Base-by-base conservation (phyloP, 2,113 vertebrate species). In the Brachypodius melanocephalos region DNA sequence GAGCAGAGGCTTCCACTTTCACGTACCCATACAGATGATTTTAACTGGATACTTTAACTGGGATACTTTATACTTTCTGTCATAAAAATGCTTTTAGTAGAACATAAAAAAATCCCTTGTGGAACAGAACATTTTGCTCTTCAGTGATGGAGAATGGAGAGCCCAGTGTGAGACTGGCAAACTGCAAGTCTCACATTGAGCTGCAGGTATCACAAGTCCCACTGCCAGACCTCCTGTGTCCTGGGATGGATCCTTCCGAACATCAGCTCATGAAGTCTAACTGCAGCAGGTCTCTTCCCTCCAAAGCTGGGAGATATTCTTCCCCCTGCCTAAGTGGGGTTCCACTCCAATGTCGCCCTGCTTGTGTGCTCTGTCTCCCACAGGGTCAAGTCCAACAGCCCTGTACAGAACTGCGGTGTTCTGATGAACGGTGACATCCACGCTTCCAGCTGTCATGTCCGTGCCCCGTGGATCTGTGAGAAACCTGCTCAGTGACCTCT, bases 401-500 rank as follows among this genome's bases (percentile, higher is more conserved):
- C 1, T 5, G 46, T 8, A 17, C 82, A 77, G 58, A 61, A 20
- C 4, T 55, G 52, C 0, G 8, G 13, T 0, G 4, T 15, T 55
- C 65, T 86, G 51, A 2, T 26, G 57, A 1, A 17, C 1, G 46
- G 17, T 61, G 28, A 1, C 57, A 24, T 66, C 46, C 28, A 0
- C 3, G 69, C 75, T 66, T 82, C 76, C 76, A 86, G 69, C 87
- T 86, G 57, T 5, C 5, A 54, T 34, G 4, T 76, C 46, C 8
- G 3, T 71, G 6, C 28, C 63, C 38, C 32, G 4, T 31, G 46
- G 63, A 71, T 76, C 58, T 90, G 76, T 2, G 19, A 93, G 51
- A 85, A 81, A 55, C 28, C 63, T 86, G 40, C 25, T 49, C 45
- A 61, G 45, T 61, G 40, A 43, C 8, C 40, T 49, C 51, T 8